phyloP scores from a whole-genome alignment of 2,113 vertebrate genomes.

The Embiotoca jacksoni region DNA sequence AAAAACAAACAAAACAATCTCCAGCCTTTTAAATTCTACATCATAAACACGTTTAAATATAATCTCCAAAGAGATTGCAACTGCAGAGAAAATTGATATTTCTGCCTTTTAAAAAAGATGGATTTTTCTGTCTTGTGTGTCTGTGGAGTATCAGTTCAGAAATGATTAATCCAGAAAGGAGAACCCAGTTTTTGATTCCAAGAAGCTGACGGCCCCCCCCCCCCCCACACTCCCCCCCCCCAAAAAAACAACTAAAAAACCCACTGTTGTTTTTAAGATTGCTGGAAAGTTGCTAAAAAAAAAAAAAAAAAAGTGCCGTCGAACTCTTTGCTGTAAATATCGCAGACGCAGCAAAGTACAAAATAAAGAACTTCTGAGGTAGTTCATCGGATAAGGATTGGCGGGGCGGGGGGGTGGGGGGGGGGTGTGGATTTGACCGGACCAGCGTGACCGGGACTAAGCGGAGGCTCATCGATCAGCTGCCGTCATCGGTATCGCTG shows the following conservation, averaged over 20 bases:
- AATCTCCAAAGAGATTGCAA: no score
- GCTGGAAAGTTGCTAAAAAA: conserved; percentile 22
- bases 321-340: conserved; percentile 10
- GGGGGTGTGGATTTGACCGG: conserved; percentile 61
- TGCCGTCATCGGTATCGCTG: conserved; percentile 70
- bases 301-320: not conserved
- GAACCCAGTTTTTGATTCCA: conserved; percentile 27
- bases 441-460: conserved; percentile 57
- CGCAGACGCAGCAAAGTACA: conserved; percentile 32
- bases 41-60: no score
- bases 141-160: conserved; percentile 31
- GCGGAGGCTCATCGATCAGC: conserved; percentile 65
- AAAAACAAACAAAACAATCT: no score
- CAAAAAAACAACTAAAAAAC: not conserved
- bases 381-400: conserved; percentile 56
- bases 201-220: conserved; percentile 19
- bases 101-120: conserved; percentile 41
- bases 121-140: conserved; percentile 38
- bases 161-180: conserved; percentile 44
- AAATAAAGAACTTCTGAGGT: conserved; percentile 40
- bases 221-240: no score
- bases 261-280: conserved; percentile 30
- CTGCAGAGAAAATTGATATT: conserved; percentile 22
- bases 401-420: not conserved
- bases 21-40: no score